Percentiles rank a stretch among this genome's conserved stretches.
phyloP scores from a whole-genome alignment of 2,888 invertebrate genomes.

The Chrysolina haemoptera region DNA sequence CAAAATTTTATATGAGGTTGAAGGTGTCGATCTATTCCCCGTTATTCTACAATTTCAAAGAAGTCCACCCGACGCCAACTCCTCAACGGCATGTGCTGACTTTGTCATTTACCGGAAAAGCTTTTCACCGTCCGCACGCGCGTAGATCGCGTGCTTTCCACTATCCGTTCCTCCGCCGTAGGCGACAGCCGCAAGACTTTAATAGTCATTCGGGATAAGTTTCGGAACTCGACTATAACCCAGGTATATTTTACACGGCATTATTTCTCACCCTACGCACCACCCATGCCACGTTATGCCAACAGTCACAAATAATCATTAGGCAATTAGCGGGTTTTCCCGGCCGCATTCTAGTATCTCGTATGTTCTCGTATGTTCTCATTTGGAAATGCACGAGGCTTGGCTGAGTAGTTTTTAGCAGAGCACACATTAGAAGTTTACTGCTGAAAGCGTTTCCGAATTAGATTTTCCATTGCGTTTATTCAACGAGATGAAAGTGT shows the following conservation, averaged over 20 bases:
- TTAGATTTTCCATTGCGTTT: background rate
- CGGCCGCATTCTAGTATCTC: background rate
- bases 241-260: slow-evolving; percentile 25
- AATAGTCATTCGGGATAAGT: slow-evolving; percentile 12
- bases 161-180: slow-evolving; percentile 18
- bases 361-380: slow-evolving; percentile 5
- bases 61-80: slow-evolving; percentile 26
- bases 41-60: slow-evolving; percentile 13
- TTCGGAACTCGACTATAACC: background rate
- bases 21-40: background rate
- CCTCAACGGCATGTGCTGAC: slow-evolving; percentile 37
- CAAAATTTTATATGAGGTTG: too few relatives aligned
- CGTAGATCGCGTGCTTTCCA: slow-evolving; percentile 17
- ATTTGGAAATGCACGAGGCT: slow-evolving; percentile 6
- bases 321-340: slow-evolving; percentile 9
- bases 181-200: slow-evolving; percentile 27
- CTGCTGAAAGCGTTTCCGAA: background rate
- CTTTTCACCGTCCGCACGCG: slow-evolving; percentile 35
- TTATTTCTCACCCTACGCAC: slow-evolving; percentile 7
- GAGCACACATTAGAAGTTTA: slow-evolving; percentile 1
- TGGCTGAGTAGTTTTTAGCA: background rate
- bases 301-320: slow-evolving; percentile 8
- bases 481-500: too few relatives aligned
- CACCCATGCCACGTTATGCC: background rate
- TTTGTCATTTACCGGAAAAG: slow-evolving; percentile 47